phyloP scores from a whole-genome alignment of 2,797 vertebrate species.

The Chelidonichthys spinosus region DNA sequence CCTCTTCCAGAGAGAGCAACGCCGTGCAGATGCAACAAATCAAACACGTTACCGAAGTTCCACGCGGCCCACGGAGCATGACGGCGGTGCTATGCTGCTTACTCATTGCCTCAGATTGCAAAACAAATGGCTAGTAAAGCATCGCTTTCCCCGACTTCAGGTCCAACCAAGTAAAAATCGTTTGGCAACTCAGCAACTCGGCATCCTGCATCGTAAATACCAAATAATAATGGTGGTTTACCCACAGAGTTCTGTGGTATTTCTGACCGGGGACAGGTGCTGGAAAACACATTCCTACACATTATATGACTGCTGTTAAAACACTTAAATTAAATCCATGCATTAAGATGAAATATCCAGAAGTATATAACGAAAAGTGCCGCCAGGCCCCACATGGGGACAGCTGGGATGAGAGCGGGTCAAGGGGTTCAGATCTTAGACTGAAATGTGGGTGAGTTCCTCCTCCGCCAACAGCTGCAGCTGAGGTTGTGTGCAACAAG shows the following conservation, averaged over 20 bases:
- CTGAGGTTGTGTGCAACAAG: slow-evolving; percentile 55
- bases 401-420: slow-evolving; percentile 18
- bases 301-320: background rate
- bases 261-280: slow-evolving; percentile 3
- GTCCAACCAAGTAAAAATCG: slow-evolving; percentile 51
- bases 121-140: slow-evolving; percentile 65
- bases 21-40: slow-evolving; percentile 55
- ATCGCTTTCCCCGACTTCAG: slow-evolving; percentile 51
- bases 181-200: slow-evolving; percentile 56
- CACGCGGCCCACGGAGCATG: slow-evolving; percentile 53
- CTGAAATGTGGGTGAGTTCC: slow-evolving; percentile 33
- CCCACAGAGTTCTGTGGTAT: slow-evolving; percentile 22
- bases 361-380: slow-evolving; percentile 1
- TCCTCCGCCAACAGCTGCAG: slow-evolving; percentile 43
- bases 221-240: slow-evolving; percentile 38
- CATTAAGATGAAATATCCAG: slow-evolving; percentile 16
- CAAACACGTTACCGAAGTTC: slow-evolving; percentile 59
- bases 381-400: background rate
- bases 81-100: slow-evolving; percentile 43
- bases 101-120: slow-evolving; percentile 54
- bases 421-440: slow-evolving; percentile 27
- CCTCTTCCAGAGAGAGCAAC: slow-evolving; percentile 34
- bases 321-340: slow-evolving; percentile 1
- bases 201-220: slow-evolving; percentile 50
- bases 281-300: background rate